Evolutionary conservation across 1,140 invertebrate species (phyloP), one percentile per base, ranked within the genome.

Genomic region (Drosophila aff.): DNA sequence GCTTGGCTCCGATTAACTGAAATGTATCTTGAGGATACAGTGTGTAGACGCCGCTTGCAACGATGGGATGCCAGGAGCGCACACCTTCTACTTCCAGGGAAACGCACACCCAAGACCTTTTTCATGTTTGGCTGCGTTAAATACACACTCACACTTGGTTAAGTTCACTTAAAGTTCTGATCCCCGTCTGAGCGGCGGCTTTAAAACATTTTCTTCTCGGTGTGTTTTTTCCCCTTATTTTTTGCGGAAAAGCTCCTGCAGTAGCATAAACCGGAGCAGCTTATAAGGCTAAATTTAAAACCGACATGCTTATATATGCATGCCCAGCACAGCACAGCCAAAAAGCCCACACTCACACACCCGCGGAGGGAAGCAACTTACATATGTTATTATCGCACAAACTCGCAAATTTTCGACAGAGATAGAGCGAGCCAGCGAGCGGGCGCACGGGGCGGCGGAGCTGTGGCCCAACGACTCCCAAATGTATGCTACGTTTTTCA

Each of bases 351-450:
- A 2, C 61, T 60, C 44, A 31, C 43, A 61, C 66, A 33, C 50
- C 15, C 50, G 60, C 62, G 58, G 53, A 58, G 47, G 57, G 40
- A 77, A 64, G 84, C 84, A 87, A 87, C 85, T 87, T 87, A 87
- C 85, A 89, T 84, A 89, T 87, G 83, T 87, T 87, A 87, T 87
- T 87, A 87, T 87, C 84, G 74, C 85, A 90, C 81, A 89, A 87
- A 76, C 84, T 87, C 85, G 85, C 85, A 87, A 89, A 87, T 89
- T 87, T 84, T 89, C 84, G 63, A 76, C 84, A 72, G 61, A 80
- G 76, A 82, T 61, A 28, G 63, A 58, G 23, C 36, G 50, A 41
- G 23, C 36, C 44, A 41, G 31, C 40, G 52, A 15, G 55, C n/a
- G 11, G 41, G 44, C 43, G 44, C 13, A 18, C 26, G 40, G 2